Base-by-base conservation (phyloP, 2,888 invertebrate genomes). In the Napeogenes sylphis region DNA sequence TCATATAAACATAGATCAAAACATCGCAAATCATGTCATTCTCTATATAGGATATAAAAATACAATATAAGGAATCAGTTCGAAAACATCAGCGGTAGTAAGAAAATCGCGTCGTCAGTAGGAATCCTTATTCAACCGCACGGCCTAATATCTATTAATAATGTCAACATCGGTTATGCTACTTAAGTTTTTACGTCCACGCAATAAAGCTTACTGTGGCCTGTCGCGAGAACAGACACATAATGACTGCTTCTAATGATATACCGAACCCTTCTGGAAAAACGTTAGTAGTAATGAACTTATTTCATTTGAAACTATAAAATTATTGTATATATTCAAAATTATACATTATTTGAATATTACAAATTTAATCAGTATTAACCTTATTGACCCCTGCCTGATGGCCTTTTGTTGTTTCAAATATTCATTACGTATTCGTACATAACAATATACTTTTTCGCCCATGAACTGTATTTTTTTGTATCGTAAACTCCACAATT, bases 91-190 rank as follows among this genome's bases (percentile, higher is more conserved):
- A 1, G 38, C 38, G 2, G 21, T 21, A 14, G 13, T 33, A 46
- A 14, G n/a, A 55, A 6, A 51, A 59, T 61, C 46, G 58, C 56
- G 1, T 46, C 53, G 68, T 66, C 35, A 42, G 33, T 45, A 58
- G 61, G 30, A 58, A 3, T 30, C 66, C 64, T 68, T 63, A 62
- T 45, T 58, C 46, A 55, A 54, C 61, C 61, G 55, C 65, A 54
- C 53, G 62, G 62, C 60, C 60, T 60, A 64, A 68, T 65, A 65
- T 64, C 58, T 64, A 66, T 67, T 66, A 64, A 63, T 61, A 64
- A 65, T 63, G 63, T 68, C 47, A 65, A 55, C 59, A 61, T 58
- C 56, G 47, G 64, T 62, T 63, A 64, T 58, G 61, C 59, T 55
- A 64, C 57, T 63, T 58, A 47, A 53, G 56, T 68, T 64, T 62